Evolutionary conservation across 2,797 vertebrate genomes (phyloP), one percentile per base, ranked within the genome.

Genomic region (Gila robusta): DNA sequence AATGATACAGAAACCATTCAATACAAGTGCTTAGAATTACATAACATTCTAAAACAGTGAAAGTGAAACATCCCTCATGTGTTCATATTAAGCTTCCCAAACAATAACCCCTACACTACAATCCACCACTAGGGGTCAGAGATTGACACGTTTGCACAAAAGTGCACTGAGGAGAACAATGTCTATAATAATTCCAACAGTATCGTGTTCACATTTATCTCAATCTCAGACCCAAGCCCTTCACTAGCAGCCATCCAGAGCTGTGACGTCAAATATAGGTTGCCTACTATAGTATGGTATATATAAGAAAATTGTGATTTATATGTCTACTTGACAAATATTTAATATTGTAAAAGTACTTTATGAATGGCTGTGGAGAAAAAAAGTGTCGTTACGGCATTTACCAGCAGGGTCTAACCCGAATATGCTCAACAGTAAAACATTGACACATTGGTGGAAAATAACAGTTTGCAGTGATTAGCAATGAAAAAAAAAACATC

Each of bases 101-200:
- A 78, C 17, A 21, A 16, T 56, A 69, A 69, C 9, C 54, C 17
- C 5, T 26, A 16, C 37, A 5, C 56, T n/a, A 14, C 10, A 26
- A 16, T 52, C 56, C 69, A 74, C 92, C 94, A 94, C 94, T 83
- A 91, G 94, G 92, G 91, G 95, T 93, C 92, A 91, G 90, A 91
- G 90, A 88, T 91, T 89, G 70, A 87, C 86, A 52, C 6, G 47
- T 76, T 78, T 86, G 12, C 71, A 26, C 1, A 41, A 62, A 12
- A 69, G 69, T 23, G 1, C 23, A n/a, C 49, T 28, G 14, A 44
- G 19, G 28, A 56, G 17, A 81, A 26, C 32, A 70, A 56, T 16
- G 5, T 72, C 49, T 56, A 26, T n/a, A 56, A 28, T n/a, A 69
- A 19, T 32, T 6, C 32, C 4, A 72, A 39, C 52, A 56, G 35